These are phyloP conservation scores for Chiloscyllium punctatum DNA, from an alignment of 2,797 vertebrate species.

Conservation along the genomic window DNA sequence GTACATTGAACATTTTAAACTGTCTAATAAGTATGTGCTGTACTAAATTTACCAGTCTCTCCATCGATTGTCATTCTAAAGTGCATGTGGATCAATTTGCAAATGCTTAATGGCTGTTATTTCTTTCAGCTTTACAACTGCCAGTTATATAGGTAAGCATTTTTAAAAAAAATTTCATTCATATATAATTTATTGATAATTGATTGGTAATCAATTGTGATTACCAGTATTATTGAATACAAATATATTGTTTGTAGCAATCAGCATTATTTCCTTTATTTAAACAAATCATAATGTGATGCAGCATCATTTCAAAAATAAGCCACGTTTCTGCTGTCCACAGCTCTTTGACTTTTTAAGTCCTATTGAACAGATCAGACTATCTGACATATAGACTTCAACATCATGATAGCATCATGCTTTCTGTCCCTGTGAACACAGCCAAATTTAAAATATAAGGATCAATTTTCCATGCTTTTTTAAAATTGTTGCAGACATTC, in stretches of 20 bases:
- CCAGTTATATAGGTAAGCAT: conserved; percentile 81
- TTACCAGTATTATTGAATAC: not conserved
- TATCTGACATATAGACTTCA: not conserved
- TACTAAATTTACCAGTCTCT: not conserved
- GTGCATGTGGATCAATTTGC: not conserved
- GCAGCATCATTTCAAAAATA: not conserved
- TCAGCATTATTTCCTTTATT: not conserved
- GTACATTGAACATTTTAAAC: not conserved
- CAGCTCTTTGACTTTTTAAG: not conserved
- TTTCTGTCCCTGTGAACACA: not conserved
- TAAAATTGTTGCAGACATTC: not conserved
- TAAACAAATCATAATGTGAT: not conserved
- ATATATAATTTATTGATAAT: not conserved
- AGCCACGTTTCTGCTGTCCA: not conserved
- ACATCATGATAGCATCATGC: not conserved
- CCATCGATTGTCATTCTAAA: not conserved
- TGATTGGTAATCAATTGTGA: too few relatives aligned
- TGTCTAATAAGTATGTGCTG: too few relatives aligned
- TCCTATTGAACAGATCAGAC: not conserved
- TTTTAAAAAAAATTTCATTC: conserved; percentile 14
- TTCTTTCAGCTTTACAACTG: conserved; percentile 67
- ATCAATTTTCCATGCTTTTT: not conserved
- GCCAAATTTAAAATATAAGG: not conserved
- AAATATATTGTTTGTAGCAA: not conserved
- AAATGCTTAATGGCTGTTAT: not conserved